Base-by-base conservation (phyloP, 2,797 vertebrate genomes). In the Dermochelys coriacea region DNA sequence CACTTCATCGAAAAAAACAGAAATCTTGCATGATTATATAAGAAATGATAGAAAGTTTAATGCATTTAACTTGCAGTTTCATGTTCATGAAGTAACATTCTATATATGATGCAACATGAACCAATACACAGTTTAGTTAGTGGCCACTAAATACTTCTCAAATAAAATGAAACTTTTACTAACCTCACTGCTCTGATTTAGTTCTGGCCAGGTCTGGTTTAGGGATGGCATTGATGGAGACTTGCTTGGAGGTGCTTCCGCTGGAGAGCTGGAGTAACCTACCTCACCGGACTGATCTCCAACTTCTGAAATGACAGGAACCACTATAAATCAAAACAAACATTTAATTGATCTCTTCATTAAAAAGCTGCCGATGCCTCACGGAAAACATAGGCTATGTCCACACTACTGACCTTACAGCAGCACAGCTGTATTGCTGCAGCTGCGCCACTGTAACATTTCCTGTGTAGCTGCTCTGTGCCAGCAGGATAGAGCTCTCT, bases 141-240 rank as follows among this genome's bases (percentile, higher is more conserved):
- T 80, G 21, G 29, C 51, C 97, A 80, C 8, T 14, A 90, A 95
- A 81, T 21, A 93, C 90, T 51, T 83, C 84, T 91, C 64, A 96
- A 86, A 95, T 87, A 93, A 96, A 97, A 90, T 47, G 84, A 78
- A 95, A 93, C 64, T 29, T 95, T 85, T 84, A 94, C 98, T 98
- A 99, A 99, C 99, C 99, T 99, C 99, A 74, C 98, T 99, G 98
- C 98, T 99, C 98, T 99, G 99, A 98, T 99, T 99, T 98, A 99
- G 98, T 97, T 99, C 99, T 3, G 99, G 99, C 99, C 99, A 99
- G 89, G 99, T 99, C 98, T 99, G 99, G 98, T 99, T 99, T 91
- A 99, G 98, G 2, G 99, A 99, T 49, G 99, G 99, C 99, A 99
- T 99, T 80, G 99, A 99, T 5, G 99, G 99, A 37, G 99, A 99